Conservation (phyloP, 1,140 invertebrate species). For the Dolichoris vasculosae region DNA sequence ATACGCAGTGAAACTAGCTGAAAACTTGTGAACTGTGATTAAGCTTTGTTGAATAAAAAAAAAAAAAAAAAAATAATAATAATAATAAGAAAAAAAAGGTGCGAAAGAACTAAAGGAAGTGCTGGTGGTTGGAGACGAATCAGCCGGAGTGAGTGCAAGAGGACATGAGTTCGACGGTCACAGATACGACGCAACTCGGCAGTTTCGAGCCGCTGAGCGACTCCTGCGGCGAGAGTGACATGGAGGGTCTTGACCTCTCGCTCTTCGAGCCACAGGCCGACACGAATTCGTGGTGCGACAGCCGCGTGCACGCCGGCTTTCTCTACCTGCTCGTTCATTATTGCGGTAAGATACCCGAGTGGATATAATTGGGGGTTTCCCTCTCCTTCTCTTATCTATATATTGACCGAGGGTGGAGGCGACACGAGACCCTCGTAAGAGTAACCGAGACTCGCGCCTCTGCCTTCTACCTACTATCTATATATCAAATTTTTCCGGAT, state of each 20-base stretch:
- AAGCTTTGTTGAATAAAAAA: background rate
- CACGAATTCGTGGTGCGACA: conserved; percentile 69
- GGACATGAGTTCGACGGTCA: conserved; percentile 25
- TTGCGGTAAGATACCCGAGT: conserved; percentile 65
- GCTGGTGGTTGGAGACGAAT: background rate
- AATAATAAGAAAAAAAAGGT: background rate
- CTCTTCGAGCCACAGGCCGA: conserved; percentile 79
- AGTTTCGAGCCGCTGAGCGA: conserved; percentile 46
- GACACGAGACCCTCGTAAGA: no score
- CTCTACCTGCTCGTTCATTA: conserved; percentile 69
- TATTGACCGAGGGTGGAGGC: background rate
- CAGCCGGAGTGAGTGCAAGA: background rate
- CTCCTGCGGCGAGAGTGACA: conserved; percentile 76
- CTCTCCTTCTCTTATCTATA: background rate
- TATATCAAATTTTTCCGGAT: background rate
- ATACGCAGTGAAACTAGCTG: background rate
- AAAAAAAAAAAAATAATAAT: background rate
- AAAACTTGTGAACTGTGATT: conserved; percentile 4
- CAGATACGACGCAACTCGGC: background rate
- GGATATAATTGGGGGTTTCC: background rate
- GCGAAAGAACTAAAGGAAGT: background rate
- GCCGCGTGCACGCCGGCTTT: conserved; percentile 69
- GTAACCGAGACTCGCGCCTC: background rate
- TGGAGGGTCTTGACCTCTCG: conserved; percentile 81
- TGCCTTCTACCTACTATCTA: background rate